A percentile compares a stretch with the other conserved stretches of the same genome.
These are phyloP conservation scores for Drosophila kanekoi DNA, from an alignment of 2,888 invertebrate species.

Conservation along the genomic window DNA sequence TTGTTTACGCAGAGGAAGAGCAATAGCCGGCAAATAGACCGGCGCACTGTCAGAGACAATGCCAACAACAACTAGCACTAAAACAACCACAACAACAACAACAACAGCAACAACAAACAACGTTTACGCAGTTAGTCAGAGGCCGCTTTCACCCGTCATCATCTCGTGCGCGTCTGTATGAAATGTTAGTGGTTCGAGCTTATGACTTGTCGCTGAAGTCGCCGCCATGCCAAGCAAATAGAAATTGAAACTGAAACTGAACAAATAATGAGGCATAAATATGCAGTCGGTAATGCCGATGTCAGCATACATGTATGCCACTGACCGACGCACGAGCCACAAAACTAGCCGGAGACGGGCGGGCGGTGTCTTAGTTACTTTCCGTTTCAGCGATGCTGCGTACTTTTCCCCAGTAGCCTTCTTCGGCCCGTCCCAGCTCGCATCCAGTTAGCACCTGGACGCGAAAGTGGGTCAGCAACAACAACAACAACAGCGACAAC, in stretches of 20 bases:
- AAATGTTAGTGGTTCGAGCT: slow-evolving; percentile 49
- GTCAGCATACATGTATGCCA: slow-evolving; percentile 36
- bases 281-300: slow-evolving; percentile 55
- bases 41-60: slow-evolving; percentile 21
- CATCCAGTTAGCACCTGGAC: slow-evolving; percentile 62
- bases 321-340: slow-evolving; percentile 45
- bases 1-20: slow-evolving; percentile 33
- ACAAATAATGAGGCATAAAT: slow-evolving; percentile 82
- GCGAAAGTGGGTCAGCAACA: slow-evolving; percentile 73
- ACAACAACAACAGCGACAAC: slow-evolving; percentile 16
- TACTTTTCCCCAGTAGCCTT: slow-evolving; percentile 29
- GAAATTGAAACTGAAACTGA: slow-evolving; percentile 74
- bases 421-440: not conserved
- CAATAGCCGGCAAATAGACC: slow-evolving; percentile 59
- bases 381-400: slow-evolving; percentile 30
- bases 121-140: slow-evolving; percentile 52
- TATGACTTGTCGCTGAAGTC: slow-evolving; percentile 53
- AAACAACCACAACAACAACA: slow-evolving; percentile 12
- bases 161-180: slow-evolving; percentile 53
- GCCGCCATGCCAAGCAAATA: slow-evolving; percentile 59
- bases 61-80: slow-evolving; percentile 8
- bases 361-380: slow-evolving; percentile 24
- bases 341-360: not conserved
- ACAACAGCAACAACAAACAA: slow-evolving; percentile 10
- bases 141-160: slow-evolving; percentile 65